Base-by-base conservation (phyloP, 2,797 vertebrate genomes). In the Acanthopagrus latus region DNA sequence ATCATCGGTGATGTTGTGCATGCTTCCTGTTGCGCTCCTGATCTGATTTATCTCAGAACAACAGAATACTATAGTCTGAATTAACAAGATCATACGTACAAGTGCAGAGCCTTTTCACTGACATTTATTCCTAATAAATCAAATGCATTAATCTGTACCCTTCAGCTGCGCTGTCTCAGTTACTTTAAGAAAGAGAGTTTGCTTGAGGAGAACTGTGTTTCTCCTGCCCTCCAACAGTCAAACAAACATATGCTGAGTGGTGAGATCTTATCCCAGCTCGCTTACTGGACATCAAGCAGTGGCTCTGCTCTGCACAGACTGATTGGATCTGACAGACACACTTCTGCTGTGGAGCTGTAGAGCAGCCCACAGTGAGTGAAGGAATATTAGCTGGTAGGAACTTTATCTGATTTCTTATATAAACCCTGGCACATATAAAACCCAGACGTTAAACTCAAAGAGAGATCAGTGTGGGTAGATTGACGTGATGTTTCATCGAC, bases 81-180 rank as follows among this genome's bases (percentile, higher is more conserved):
- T 55, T 44, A 64, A 81, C 44, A 27, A 66, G 55, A 69, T 68
- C 25, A 69, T 69, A 57, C 18, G 27, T 58, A 1, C 20, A 54
- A 52, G 58, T 23, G 56, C 55, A 76, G 62, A 71, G 52, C 16
- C 44, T 62, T 76, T 64, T 69, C n/a, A 74, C 23, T 85, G 80
- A 78, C 43, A 74, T 86, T 84, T 79, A 88, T 80, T 74, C 50
- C 58, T 56, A 64, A 27, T 80, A 76, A 77, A 76, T 83, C 62
- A 80, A 63, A 84, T 75, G 21, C 73, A 50, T n/a, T 8, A 51
- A 17, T 55, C 47, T 73, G 14, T 52, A 54, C 33, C 60, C 20
- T 52, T 80, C 41, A 11, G 2, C 69, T 58, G 21, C 38, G 58
- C 75, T 65, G 23, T 65, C 38, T 76, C 64, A 25, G 17, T 57